phyloP scores from a whole-genome alignment of 2,797 vertebrate species.

The Xerus rutilus region DNA sequence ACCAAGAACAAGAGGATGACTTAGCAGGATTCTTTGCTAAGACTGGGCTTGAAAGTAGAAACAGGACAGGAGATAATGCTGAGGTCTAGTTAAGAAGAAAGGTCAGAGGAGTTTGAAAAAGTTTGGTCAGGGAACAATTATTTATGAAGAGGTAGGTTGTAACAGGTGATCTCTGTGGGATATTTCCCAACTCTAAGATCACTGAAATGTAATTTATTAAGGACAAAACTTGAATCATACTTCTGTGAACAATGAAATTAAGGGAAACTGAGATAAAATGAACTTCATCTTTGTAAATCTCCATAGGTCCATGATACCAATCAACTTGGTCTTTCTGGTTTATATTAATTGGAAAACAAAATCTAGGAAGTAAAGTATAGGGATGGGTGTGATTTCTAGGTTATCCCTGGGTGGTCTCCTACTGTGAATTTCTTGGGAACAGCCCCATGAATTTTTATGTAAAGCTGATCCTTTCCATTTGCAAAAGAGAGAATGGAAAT shows the following conservation, averaged over 20 bases:
- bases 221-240: neutral
- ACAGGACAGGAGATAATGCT: neutral
- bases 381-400: conserved; percentile 38
- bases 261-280: neutral
- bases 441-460: conserved; percentile 58
- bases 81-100: neutral
- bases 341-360: conserved; percentile 56
- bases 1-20: neutral
- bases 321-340: neutral
- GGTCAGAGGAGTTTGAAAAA: neutral
- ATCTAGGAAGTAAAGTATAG: conserved; percentile 54
- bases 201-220: neutral
- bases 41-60: neutral
- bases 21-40: conserved; percentile 25
- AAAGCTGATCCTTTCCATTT: conserved; percentile 58
- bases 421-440: conserved; percentile 61
- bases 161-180: neutral
- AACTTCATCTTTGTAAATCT: neutral
- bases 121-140: neutral
- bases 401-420: conserved; percentile 35
- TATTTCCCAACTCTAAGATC: neutral
- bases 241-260: neutral
- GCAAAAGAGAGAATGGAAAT: conserved; percentile 59
- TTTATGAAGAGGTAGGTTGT: neutral
- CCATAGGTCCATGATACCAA: neutral